Evolutionary conservation across 2,888 invertebrate genomes (phyloP), one percentile per base, ranked within the genome.

Genomic region (Octonoba sinensis): DNA sequence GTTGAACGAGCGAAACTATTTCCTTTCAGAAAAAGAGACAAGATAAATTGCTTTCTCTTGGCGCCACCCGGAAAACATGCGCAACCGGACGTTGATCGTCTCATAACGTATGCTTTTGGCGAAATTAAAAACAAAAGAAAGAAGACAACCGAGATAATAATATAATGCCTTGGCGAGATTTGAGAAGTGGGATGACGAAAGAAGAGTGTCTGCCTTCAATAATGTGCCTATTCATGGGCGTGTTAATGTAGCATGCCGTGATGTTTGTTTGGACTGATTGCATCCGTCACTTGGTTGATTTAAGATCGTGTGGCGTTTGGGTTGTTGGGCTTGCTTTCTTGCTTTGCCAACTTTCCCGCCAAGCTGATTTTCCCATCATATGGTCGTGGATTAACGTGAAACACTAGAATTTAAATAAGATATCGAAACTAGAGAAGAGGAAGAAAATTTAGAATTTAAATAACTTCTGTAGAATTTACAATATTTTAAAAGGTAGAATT

Each of bases 61-160:
- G 71, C 77, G 77, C 77, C 77, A 71, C 77, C 71, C 77, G 15
- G 22, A 47, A 65, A 70, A 62, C 24, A 60, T 60, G 60, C 36
- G 36, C 36, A 36, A 36, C 36, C 36, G 36, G 36, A 36, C 36
- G 36, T 36, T 36, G 36, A 36, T 36, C 36, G 36, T 36, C 36
- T 36, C 36, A 36, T 36, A 36, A 36, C 36, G 36, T 11, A 36
- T 36, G 36, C 36, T 36, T 36, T 36, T 36, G 36, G 36, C 8
- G 16, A 18, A 22, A 46, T 47, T 44, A 73, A 47, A 74, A 27
- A 51, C 51, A 64, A 54, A 59, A 57, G 11, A 46, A 49, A 57
- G 47, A 57, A 15, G 6, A n/a, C 18, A n/a, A 62, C 46, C 44
- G 46, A 49, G 20, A 27, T 22, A 60, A 36, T 67, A 69, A 69